phyloP scores from a whole-genome alignment of 2,888 invertebrate species.

The Bembecia ichneumoniformis region DNA sequence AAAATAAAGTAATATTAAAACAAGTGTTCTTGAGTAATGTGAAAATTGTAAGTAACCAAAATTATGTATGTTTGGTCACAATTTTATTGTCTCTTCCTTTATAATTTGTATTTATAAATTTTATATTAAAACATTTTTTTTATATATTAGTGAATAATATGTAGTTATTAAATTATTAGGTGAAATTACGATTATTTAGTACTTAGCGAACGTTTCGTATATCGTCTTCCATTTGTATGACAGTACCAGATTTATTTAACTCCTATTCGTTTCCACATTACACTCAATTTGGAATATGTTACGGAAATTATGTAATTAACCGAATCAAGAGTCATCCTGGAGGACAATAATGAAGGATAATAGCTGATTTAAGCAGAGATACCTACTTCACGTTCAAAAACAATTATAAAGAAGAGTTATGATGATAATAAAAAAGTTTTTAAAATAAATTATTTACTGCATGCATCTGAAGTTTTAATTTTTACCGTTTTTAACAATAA shows the following conservation, averaged over 20 bases:
- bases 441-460: constrained; percentile 69
- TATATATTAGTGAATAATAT: background rate
- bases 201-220: constrained; percentile 45
- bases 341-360: constrained; percentile 69
- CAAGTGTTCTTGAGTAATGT: background rate
- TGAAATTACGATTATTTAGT: too few relatives aligned
- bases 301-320: constrained; percentile 27
- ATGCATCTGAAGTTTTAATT: constrained; percentile 32
- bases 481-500: too few relatives aligned
- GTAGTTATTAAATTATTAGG: constrained; percentile 10
- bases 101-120: background rate
- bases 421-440: constrained; percentile 58
- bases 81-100: background rate
- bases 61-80: background rate
- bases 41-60: background rate
- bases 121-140: background rate
- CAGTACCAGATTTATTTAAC: constrained; percentile 42
- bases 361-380: constrained; percentile 56
- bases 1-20: background rate
- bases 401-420: constrained; percentile 51
- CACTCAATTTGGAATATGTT: constrained; percentile 22
- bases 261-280: constrained; percentile 32
- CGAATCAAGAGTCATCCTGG: constrained; percentile 60
- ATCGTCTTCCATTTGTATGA: constrained; percentile 67
- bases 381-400: constrained; percentile 56